Evolutionary conservation across 92 coral and sea anemone species (phyloP).

Genomic region (Parazoanthus swiftii): DNA sequence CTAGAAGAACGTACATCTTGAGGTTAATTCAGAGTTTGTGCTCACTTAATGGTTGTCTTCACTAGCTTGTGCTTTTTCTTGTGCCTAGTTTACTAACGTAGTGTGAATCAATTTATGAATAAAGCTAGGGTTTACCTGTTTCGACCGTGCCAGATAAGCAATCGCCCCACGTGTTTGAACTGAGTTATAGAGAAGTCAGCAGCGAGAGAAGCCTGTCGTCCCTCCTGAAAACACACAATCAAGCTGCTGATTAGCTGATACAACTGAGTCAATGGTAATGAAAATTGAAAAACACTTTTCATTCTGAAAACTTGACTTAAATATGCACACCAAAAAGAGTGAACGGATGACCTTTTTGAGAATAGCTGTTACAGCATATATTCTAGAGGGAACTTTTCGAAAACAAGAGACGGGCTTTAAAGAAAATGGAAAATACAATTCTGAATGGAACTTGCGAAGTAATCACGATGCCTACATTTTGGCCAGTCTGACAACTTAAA

Average conservation of each 20-base stretch:
- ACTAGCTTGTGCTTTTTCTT: no score
- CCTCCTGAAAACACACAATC: conserved; percentile 67
- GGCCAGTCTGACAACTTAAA: no score
- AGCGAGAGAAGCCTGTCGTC: conserved; percentile 96
- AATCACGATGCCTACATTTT: no score
- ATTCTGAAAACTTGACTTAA: not conserved
- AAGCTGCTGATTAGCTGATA: not conserved
- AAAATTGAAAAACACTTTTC: not conserved
- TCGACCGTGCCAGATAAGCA: conserved; percentile 96
- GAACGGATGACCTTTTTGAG: not conserved
- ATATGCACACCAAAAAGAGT: not conserved
- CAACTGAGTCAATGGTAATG: not conserved
- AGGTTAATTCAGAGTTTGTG: no score
- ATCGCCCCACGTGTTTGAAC: conserved; percentile 83
- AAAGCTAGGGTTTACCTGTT: conserved; percentile 71
- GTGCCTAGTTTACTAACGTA: no score
- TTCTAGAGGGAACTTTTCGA: not conserved
- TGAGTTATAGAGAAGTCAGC: conserved; percentile 98
- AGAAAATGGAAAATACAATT: no score
- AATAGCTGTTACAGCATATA: no score
- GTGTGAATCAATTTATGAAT: no score
- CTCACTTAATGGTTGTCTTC: no score
- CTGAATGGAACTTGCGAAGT: no score
- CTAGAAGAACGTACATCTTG: no score
- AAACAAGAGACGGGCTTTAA: not conserved